These are phyloP conservation scores for Dugesia japonica DNA, from an alignment of 2,888 invertebrate genomes.

Conservation along the genomic window DNA sequence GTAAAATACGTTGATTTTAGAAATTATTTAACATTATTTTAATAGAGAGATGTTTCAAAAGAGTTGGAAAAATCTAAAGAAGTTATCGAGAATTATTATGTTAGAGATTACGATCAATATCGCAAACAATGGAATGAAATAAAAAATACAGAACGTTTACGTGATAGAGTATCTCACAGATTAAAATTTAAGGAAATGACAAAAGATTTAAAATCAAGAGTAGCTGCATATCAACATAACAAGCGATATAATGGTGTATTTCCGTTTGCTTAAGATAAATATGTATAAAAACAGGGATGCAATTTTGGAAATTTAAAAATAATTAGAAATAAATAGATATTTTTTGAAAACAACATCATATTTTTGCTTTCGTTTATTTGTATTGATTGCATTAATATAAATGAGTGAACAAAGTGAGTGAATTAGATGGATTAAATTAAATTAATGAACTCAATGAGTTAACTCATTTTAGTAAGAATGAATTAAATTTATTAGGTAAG, in stretches of 20 bases:
- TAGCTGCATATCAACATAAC: neutral
- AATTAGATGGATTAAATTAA: too few species aligned
- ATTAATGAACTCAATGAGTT: too few species aligned
- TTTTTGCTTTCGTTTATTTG: too few species aligned
- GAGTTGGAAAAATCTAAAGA: neutral
- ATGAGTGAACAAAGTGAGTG: too few species aligned
- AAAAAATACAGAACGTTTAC: neutral
- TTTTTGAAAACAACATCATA: too few species aligned
- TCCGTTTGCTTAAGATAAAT: neutral
- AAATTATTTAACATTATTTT: neutral
- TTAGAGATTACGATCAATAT: constrained; percentile 1
- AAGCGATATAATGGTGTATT: neutral
- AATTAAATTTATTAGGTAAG: too few species aligned
- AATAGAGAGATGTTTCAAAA: neutral
- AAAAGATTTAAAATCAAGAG: neutral
- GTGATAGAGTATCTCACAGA: neutral
- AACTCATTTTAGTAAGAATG: too few species aligned
- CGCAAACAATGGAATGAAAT: neutral
- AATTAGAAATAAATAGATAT: too few species aligned
- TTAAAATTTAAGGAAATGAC: neutral
- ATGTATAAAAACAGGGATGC: too few species aligned
- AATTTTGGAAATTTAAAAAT: too few species aligned
- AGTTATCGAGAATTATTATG: neutral
- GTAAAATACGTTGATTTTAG: neutral
- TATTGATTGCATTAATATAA: too few species aligned